phyloP scores from a whole-genome alignment of 2,113 vertebrate genomes.

The Brienomyrus brachyistius region DNA sequence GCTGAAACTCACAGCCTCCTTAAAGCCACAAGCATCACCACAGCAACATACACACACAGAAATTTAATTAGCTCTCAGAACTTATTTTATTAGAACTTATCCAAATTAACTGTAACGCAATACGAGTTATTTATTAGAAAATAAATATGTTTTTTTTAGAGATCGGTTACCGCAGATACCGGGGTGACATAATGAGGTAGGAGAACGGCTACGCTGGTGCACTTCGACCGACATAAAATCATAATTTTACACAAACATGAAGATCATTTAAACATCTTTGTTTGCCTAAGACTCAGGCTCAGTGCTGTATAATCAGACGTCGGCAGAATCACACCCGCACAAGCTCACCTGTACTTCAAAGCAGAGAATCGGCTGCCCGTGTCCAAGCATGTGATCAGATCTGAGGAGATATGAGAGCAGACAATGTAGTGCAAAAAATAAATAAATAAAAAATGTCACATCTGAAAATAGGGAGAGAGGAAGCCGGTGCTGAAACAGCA shows the following conservation, averaged over 20 bases:
- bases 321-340: neutral
- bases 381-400: constrained; percentile 76
- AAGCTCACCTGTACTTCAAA: constrained; percentile 68
- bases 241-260: neutral
- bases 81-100: neutral
- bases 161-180: neutral
- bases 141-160: neutral
- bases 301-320: neutral
- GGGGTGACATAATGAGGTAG: neutral
- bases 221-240: neutral
- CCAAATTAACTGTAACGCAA: too few species aligned
- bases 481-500: constrained; percentile 17
- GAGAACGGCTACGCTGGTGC: neutral
- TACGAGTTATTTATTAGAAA: neutral
- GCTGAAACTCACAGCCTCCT: neutral
- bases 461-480: constrained; percentile 24
- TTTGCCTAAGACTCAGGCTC: neutral
- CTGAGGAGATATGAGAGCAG: constrained; percentile 54
- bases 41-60: too few species aligned
- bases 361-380: constrained; percentile 62
- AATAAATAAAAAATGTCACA: neutral
- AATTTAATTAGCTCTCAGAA: neutral
- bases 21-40: neutral
- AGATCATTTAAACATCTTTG: neutral
- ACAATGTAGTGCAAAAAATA: neutral